Conservation (phyloP, 2,797 vertebrate species). For the Phyllotis vaccarum region DNA sequence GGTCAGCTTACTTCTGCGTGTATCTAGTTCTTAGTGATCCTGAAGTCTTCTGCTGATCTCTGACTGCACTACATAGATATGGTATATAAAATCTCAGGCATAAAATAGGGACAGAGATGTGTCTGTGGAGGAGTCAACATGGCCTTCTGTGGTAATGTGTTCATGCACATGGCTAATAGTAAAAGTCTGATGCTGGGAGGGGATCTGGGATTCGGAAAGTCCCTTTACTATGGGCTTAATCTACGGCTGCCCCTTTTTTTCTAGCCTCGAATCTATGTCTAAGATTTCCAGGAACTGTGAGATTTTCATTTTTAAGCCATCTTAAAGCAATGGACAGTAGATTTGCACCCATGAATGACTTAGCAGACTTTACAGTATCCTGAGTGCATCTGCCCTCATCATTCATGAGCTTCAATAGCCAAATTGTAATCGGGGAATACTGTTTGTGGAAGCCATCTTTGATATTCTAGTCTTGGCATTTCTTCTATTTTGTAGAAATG, state of each 20-base stretch:
- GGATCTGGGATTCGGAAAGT: not conserved
- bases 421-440: too few relatives aligned
- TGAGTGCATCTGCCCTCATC: not conserved
- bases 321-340: not conserved
- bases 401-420: too few relatives aligned
- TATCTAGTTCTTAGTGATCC: not conserved
- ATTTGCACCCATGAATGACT: not conserved
- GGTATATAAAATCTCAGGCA: not conserved
- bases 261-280: not conserved
- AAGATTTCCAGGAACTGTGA: not conserved
- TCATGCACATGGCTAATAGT: not conserved
- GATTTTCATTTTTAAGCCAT: not conserved
- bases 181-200: not conserved
- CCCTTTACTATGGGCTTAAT: not conserved
- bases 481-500: not conserved
- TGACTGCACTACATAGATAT: not conserved
- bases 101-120: not conserved
- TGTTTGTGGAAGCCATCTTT: not conserved
- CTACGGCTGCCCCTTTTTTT: too few relatives aligned
- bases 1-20: not conserved
- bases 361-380: not conserved
- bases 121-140: not conserved
- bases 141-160: not conserved
- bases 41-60: not conserved
- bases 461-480: not conserved